phyloP scores from a whole-genome alignment of 2,797 vertebrate species.

The Gila robusta region DNA sequence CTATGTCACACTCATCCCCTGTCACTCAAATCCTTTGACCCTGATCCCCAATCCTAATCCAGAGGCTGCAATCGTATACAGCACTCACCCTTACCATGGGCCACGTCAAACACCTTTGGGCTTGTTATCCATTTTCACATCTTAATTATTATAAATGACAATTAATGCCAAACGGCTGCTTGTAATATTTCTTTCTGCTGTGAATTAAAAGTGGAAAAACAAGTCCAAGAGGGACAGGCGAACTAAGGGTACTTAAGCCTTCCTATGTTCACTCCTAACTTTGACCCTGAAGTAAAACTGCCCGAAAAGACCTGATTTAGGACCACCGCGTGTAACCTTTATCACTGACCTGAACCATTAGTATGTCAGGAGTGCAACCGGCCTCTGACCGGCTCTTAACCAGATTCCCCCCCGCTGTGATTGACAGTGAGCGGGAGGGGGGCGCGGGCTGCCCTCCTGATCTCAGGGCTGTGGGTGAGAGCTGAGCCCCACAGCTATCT shows the following conservation, averaged over 20 bases:
- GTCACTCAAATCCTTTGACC: constrained; percentile 33
- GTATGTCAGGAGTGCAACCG: constrained; percentile 41
- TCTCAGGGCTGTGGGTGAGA: constrained; percentile 41
- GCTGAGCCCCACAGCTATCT: constrained; percentile 47
- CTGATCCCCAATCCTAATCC: constrained; percentile 27
- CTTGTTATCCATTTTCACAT: neutral
- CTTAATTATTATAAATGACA: constrained; percentile 16
- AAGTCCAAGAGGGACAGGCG: neutral
- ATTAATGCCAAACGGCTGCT: neutral
- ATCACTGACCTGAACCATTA: constrained; percentile 43
- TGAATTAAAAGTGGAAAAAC: constrained; percentile 21
- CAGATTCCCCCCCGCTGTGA: constrained; percentile 44
- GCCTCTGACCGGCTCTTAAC: constrained; percentile 40
- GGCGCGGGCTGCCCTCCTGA: constrained; percentile 13
- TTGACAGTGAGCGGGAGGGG: constrained; percentile 43
- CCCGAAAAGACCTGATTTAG: constrained; percentile 46
- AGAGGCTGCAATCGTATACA: constrained; percentile 25
- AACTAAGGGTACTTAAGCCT: constrained; percentile 33
- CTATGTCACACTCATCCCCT: constrained; percentile 41
- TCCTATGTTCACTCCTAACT: constrained; percentile 22
- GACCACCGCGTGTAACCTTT: constrained; percentile 28
- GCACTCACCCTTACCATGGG: constrained; percentile 18
- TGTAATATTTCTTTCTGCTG: neutral
- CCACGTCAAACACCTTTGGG: neutral
- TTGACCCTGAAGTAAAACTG: constrained; percentile 50